Evolutionary conservation across 2,797 vertebrate species (phyloP).

Genomic region (Anas bahamensis): DNA sequence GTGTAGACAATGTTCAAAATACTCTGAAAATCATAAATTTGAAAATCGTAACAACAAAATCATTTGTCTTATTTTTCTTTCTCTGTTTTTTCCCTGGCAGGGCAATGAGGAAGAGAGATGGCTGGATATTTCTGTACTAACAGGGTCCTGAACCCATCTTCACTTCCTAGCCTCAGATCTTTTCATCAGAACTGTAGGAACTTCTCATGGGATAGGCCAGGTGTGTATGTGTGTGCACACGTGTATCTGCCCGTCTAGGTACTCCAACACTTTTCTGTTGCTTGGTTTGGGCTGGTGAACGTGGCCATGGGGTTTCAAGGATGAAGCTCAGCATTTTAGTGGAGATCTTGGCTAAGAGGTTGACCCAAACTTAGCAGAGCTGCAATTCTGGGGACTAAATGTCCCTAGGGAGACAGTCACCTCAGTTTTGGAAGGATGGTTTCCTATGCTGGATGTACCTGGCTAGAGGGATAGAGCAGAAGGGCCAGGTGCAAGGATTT

Average conservation of each 20-base stretch:
- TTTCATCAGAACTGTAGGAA: background rate
- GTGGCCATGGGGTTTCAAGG: rapidly evolving
- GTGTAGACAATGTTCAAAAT: background rate
- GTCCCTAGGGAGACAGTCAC: background rate
- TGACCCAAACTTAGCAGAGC: background rate
- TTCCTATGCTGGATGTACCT: background rate
- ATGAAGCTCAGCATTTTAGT: background rate
- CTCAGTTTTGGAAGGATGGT: background rate
- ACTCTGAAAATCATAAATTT: background rate
- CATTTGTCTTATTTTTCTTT: rapidly evolving
- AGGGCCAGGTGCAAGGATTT: background rate
- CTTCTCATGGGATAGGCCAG: background rate
- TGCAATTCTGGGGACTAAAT: background rate
- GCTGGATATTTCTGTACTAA: background rate
- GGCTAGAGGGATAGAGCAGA: background rate
- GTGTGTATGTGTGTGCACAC: rapidly evolving
- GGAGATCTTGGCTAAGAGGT: background rate
- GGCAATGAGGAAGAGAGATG: background rate
- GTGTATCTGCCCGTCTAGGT: background rate
- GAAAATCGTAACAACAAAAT: background rate
- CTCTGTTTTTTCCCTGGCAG: background rate
- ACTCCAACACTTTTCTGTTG: background rate
- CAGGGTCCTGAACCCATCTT: background rate
- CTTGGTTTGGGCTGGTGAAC: background rate
- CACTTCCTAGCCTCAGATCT: background rate